phyloP scores from a whole-genome alignment of 1,140 invertebrate genomes.

The Planococcus citri region DNA sequence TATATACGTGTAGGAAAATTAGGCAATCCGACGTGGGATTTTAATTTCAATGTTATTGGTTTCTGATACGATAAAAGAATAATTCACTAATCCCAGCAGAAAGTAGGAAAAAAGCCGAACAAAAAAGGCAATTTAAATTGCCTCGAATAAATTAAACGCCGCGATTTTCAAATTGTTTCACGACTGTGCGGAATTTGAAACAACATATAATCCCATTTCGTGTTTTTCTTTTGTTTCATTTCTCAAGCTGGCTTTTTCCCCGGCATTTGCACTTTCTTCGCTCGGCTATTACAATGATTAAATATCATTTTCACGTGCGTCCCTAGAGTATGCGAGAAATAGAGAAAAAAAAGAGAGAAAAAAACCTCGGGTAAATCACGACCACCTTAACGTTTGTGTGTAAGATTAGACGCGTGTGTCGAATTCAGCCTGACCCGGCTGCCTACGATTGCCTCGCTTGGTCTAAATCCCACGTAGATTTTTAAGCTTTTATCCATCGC shows the following conservation, averaged over 20 bases:
- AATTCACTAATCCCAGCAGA: neutral
- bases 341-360: neutral
- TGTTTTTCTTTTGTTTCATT: neutral
- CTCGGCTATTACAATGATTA: neutral
- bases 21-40: too few species aligned
- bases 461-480: neutral
- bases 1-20: too few species aligned
- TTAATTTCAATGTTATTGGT: too few species aligned
- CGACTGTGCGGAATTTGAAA: neutral
- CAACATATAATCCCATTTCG: neutral
- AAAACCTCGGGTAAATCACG: neutral
- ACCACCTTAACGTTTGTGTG: neutral
- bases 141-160: neutral
- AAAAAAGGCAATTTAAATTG: neutral
- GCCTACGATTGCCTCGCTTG: too few species aligned
- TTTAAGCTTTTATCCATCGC: neutral
- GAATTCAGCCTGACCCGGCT: too few species aligned
- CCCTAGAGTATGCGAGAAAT: neutral
- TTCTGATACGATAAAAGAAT: neutral
- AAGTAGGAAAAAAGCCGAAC: neutral
- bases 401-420: too few species aligned
- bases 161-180: neutral
- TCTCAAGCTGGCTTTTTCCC: neutral
- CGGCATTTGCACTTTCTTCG: neutral
- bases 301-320: neutral